Percentiles rank a stretch among this genome's conserved stretches.
phyloP scores from a whole-genome alignment of 2,797 vertebrate species.

The Sardinella longiceps region DNA sequence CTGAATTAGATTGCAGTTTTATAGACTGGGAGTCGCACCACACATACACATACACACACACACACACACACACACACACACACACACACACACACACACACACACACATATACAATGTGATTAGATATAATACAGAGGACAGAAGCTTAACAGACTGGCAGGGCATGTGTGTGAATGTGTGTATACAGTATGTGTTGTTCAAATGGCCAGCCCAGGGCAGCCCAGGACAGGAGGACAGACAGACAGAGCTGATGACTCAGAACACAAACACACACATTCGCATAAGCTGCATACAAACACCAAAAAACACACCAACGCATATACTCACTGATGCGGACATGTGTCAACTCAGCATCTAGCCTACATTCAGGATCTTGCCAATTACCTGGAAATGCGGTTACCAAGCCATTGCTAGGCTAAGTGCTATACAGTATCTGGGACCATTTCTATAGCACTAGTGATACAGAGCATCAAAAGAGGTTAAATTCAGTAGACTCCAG shows the following conservation, averaged over 20 bases:
- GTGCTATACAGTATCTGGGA: too few relatives aligned
- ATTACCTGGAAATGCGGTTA: background rate
- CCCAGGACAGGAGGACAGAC: background rate
- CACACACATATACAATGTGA: background rate
- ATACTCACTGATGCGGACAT: too few relatives aligned
- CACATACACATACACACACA: background rate
- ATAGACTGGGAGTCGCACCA: background rate
- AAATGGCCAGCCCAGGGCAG: background rate
- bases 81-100: background rate
- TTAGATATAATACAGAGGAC: background rate
- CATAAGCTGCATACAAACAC: background rate
- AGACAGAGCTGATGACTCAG: constrained; percentile 4
- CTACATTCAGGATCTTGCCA: background rate
- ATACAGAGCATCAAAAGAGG: background rate
- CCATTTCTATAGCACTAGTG: too few relatives aligned
- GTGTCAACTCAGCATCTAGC: background rate
- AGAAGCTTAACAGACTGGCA: background rate
- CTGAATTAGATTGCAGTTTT: constrained; percentile 20
- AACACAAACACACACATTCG: background rate
- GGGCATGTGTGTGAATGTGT: background rate
- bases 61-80: background rate
- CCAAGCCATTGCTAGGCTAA: too few relatives aligned
- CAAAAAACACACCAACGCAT: background rate
- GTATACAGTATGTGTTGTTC: background rate
- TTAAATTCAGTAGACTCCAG: background rate